Percentiles rank a stretch among this genome's conserved stretches.
Conservation (phyloP, 1,140 invertebrate genomes). For the Cydia splendana region DNA sequence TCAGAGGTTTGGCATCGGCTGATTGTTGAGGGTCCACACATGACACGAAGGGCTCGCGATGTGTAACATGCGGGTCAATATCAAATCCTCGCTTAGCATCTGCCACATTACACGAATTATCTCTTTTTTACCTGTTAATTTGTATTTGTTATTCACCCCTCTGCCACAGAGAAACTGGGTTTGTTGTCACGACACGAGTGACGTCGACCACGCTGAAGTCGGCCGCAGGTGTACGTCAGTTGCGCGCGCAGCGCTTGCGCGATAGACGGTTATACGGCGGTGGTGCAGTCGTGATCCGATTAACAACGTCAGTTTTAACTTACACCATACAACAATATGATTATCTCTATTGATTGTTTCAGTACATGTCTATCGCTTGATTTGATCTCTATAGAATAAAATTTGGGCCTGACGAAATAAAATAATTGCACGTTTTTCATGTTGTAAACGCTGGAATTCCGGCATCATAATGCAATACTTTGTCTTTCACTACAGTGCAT, state of each 20-base stretch:
- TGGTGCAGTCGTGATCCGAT: slow-evolving; percentile 78
- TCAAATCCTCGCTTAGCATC: slow-evolving; percentile 11
- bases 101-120: background rate
- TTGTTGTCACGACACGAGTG: slow-evolving; percentile 37
- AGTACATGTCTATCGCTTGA: slow-evolving; percentile 54
- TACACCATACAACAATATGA: slow-evolving; percentile 42
- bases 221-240: slow-evolving; percentile 73
- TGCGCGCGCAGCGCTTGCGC: slow-evolving; percentile 75
- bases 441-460: slow-evolving; percentile 27
- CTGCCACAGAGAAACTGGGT: slow-evolving; percentile 17
- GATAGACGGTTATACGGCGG: slow-evolving; percentile 77
- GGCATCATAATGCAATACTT: slow-evolving; percentile 20
- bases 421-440: slow-evolving; percentile 22
- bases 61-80: slow-evolving; percentile 8
- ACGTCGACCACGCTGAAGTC: slow-evolving; percentile 61
- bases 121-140: slow-evolving; percentile 30
- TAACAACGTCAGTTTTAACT: slow-evolving; percentile 77
- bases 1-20: slow-evolving; percentile 21
- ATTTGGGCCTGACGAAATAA: slow-evolving; percentile 9
- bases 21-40: slow-evolving; percentile 10
- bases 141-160: slow-evolving; percentile 37
- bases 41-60: background rate
- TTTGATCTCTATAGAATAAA: slow-evolving; percentile 41
- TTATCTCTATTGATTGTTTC: slow-evolving; percentile 37
- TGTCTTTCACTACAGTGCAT: slow-evolving; percentile 16